Percentiles rank a stretch among this genome's conserved stretches.
Evolutionary conservation across 2,888 invertebrate species (phyloP).

Genomic region (Microchrysa polita): DNA sequence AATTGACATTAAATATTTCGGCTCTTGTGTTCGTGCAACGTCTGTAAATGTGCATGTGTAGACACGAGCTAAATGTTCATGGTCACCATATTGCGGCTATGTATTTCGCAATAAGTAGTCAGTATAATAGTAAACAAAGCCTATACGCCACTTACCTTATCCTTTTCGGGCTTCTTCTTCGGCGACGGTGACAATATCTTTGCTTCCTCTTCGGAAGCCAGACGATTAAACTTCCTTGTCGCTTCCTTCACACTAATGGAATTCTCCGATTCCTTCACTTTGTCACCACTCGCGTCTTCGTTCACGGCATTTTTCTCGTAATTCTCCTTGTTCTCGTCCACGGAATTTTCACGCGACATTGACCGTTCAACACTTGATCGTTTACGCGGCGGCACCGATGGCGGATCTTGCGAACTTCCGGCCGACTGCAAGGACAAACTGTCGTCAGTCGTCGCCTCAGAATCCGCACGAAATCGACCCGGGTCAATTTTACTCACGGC

Average conservation of each 20-base stretch:
- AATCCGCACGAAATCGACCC: conserved; percentile 47
- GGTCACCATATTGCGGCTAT: no score
- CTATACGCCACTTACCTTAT: conserved; percentile 71
- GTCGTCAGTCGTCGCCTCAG: neutral
- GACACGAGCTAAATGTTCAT: no score
- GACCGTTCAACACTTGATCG: conserved; percentile 56
- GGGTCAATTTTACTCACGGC: conserved; percentile 58
- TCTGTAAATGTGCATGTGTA: no score
- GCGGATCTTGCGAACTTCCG: conserved; percentile 56
- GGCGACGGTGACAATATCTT: conserved; percentile 67
- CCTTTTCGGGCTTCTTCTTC: conserved; percentile 71
- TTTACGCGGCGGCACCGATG: conserved; percentile 68
- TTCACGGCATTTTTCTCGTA: conserved; percentile 33
- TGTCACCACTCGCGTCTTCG: conserved; percentile 20
- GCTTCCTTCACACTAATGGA: conserved; percentile 90
- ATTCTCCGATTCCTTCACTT: conserved; percentile 64
- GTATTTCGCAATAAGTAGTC: no score
- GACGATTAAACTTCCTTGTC: conserved; percentile 90
- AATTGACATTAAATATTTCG: no score
- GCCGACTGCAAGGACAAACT: conserved; percentile 48
- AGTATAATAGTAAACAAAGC: no score
- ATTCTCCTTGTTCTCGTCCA: conserved; percentile 60
- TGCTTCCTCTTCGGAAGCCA: conserved; percentile 82
- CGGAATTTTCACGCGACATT: conserved; percentile 64
- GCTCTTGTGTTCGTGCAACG: no score